These are phyloP conservation scores for Erpornis zantholeuca DNA, from an alignment of 2,113 vertebrate genomes.

Conservation along the genomic window DNA sequence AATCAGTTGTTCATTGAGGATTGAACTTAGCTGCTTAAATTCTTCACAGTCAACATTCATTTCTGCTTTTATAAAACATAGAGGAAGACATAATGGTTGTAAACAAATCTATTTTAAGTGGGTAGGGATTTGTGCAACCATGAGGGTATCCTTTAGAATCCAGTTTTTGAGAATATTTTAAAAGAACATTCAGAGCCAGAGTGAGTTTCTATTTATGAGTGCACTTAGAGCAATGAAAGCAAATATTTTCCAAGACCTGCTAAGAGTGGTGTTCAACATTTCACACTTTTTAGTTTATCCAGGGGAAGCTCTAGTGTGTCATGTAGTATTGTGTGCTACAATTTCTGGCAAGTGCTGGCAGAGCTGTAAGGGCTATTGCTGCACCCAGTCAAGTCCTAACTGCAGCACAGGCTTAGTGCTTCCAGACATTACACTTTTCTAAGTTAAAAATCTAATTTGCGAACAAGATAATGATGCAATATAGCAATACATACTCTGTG, in stretches of 20 bases:
- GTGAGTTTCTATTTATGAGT: background rate
- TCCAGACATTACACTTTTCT: background rate
- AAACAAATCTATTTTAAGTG: background rate
- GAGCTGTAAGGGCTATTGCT: background rate
- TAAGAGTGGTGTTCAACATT: background rate
- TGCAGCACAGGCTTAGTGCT: background rate
- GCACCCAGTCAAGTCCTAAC: background rate
- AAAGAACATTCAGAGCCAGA: background rate
- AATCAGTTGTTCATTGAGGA: background rate
- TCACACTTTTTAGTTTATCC: background rate
- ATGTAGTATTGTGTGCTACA: background rate
- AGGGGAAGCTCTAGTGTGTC: background rate
- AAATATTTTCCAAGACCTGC: background rate
- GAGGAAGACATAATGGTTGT: background rate
- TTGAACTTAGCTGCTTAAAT: background rate
- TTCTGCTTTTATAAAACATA: background rate
- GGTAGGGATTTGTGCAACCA: background rate
- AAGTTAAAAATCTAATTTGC: background rate
- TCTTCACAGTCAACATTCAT: background rate
- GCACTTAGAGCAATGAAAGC: background rate
- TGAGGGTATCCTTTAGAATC: background rate
- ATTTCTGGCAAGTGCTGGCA: background rate
- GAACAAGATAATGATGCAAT: background rate
- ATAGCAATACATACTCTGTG: background rate
- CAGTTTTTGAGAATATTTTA: background rate